Conservation (phyloP, 1,140 invertebrate species). For the Dendrolimus punctatus region DNA sequence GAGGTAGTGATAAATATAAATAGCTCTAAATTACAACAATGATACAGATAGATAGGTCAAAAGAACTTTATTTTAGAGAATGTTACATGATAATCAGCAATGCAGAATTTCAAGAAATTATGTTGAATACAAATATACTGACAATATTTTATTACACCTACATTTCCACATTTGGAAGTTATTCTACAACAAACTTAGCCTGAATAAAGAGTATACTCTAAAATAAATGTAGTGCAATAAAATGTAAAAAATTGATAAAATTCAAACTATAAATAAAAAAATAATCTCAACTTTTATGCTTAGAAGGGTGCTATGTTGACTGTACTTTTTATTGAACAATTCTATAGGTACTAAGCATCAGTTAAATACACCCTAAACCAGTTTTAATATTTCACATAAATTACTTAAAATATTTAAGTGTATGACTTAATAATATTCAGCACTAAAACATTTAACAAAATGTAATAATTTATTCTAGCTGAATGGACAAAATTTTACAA, state of each 20-base stretch:
- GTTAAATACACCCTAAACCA: constrained; percentile 36
- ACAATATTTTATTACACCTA: constrained; percentile 65
- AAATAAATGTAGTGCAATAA: constrained; percentile 49
- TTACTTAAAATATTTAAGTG: constrained; percentile 22
- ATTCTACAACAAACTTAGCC: constrained; percentile 59
- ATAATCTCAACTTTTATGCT: constrained; percentile 37
- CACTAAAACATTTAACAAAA: constrained; percentile 22
- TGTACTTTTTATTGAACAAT: constrained; percentile 37
- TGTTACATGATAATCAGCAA: constrained; percentile 70
- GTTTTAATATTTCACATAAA: constrained; percentile 37
- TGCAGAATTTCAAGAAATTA: constrained; percentile 68
- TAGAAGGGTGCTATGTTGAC: constrained; percentile 43
- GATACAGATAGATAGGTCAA: constrained; percentile 46
- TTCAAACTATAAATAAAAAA: constrained; percentile 45
- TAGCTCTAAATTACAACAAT: constrained; percentile 13
- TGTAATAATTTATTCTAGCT: constrained; percentile 6
- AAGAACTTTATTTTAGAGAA: constrained; percentile 71
- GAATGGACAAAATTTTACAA: constrained; percentile 9
- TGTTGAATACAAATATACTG: constrained; percentile 67
- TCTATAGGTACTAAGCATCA: constrained; percentile 36
- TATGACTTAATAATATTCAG: constrained; percentile 13
- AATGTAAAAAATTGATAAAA: constrained; percentile 44
- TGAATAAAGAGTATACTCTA: constrained; percentile 51
- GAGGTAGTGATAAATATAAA: neutral
- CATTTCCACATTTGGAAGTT: constrained; percentile 60